Conservation (phyloP, 2,888 invertebrate species). For the Calameuta idolon region DNA sequence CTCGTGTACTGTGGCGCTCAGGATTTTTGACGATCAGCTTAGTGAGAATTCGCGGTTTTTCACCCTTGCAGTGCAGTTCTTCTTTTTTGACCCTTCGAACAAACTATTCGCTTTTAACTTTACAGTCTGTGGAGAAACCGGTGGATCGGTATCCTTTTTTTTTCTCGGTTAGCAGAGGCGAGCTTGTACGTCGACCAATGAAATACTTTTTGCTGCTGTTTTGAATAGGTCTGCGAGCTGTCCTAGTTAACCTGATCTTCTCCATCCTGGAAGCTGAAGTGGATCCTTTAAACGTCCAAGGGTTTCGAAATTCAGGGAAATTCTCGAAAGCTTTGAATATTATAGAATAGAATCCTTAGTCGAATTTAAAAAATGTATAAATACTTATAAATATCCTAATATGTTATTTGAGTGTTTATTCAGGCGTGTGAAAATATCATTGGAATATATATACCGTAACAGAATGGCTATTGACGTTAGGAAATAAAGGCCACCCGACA, state of each 20-base stretch:
- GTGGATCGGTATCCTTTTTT: background rate
- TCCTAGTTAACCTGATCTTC: background rate
- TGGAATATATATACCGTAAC: background rate
- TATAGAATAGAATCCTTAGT: too few species aligned
- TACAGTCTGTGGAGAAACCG: background rate
- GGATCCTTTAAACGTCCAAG: too few species aligned
- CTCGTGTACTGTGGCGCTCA: background rate
- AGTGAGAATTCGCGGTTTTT: background rate
- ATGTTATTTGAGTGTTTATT: background rate
- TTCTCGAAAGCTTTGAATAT: too few species aligned
- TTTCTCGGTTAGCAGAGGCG: background rate
- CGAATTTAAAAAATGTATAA: background rate
- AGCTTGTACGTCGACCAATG: background rate
- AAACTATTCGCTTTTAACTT: background rate
- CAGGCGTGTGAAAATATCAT: background rate
- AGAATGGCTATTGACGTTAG: background rate
- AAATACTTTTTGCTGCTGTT: background rate
- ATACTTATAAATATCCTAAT: background rate
- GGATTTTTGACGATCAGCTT: background rate
- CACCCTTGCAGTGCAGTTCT: background rate
- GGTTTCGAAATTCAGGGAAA: too few species aligned
- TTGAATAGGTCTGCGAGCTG: too few species aligned
- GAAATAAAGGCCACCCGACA: background rate
- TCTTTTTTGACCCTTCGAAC: background rate
- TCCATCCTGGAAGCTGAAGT: background rate